These are phyloP conservation scores for Mythimna impura DNA, from an alignment of 2,888 invertebrate species.

Conservation along the genomic window DNA sequence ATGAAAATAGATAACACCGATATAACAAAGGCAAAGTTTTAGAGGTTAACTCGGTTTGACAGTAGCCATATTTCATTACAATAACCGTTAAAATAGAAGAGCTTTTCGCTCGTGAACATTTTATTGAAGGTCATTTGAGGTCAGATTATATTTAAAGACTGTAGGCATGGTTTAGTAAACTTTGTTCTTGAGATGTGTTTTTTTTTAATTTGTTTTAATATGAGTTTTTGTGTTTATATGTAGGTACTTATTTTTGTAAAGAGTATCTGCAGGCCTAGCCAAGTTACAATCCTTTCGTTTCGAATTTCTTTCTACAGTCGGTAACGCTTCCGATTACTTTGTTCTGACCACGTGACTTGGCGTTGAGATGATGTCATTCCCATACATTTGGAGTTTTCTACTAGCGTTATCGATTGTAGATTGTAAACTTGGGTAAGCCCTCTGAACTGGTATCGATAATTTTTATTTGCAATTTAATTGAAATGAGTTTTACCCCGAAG, in stretches of 20 bases:
- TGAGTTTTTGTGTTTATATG: not conserved
- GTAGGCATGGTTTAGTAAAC: not conserved
- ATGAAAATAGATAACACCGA: conserved; percentile 40
- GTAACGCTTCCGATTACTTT: no score
- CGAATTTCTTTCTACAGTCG: no score
- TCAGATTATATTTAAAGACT: conserved; percentile 20
- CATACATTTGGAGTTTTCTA: no score
- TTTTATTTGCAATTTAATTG: no score
- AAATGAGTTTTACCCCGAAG: no score
- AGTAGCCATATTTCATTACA: conserved; percentile 31
- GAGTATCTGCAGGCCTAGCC: not conserved
- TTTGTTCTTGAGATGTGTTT: not conserved
- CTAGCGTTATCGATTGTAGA: no score
- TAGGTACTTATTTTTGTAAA: not conserved
- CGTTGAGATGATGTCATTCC: no score
- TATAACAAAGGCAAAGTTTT: conserved; percentile 40
- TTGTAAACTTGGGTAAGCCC: no score
- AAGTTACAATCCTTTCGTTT: no score
- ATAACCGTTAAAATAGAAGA: conserved; percentile 38
- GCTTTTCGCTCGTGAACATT: conserved; percentile 33
- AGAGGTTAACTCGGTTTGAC: conserved; percentile 18
- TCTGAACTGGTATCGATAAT: no score
- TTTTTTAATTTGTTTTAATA: not conserved
- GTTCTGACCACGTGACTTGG: no score
- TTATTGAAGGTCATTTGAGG: conserved; percentile 15